A percentile compares a stretch with the other conserved stretches of the same genome.
These are phyloP conservation scores for Yponomeuta malinellus DNA, from an alignment of 2,888 invertebrate species.

Conservation along the genomic window DNA sequence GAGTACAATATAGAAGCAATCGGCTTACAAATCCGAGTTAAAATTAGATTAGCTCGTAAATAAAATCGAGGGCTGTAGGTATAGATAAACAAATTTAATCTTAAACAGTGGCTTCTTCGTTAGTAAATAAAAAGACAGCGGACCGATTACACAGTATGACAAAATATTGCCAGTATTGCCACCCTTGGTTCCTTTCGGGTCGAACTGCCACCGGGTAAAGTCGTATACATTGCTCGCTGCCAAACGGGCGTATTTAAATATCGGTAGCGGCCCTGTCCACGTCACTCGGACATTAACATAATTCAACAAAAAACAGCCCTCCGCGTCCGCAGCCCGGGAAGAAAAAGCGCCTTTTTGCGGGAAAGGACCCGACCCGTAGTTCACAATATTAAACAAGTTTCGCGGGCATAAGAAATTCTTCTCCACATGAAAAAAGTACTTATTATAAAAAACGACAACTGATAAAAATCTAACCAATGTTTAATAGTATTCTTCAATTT, in stretches of 20 bases:
- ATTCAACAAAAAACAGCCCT: conserved; percentile 64
- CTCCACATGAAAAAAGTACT: conserved; percentile 9
- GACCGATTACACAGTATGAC: conserved; percentile 23
- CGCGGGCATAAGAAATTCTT: conserved; percentile 26
- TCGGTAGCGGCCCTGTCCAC: conserved; percentile 52
- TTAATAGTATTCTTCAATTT: too few relatives aligned
- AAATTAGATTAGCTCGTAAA: neutral
- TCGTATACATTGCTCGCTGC: conserved; percentile 36
- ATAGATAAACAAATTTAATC: conserved; percentile 10
- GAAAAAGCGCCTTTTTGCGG: conserved; percentile 47
- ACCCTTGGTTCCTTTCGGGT: conserved; percentile 29
- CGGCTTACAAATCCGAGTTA: neutral
- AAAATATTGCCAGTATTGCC: conserved; percentile 25
- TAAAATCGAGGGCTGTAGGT: conserved; percentile 5
- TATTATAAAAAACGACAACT: too few relatives aligned
- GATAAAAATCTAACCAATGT: too few relatives aligned
- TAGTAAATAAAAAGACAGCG: conserved; percentile 19
- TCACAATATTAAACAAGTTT: conserved; percentile 58
- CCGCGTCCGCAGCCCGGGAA: conserved; percentile 24
- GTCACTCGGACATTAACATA: conserved; percentile 65
- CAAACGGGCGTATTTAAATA: conserved; percentile 57
- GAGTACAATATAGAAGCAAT: conserved; percentile 1
- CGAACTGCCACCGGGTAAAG: conserved; percentile 31
- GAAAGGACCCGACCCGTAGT: conserved; percentile 47
- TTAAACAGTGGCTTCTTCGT: neutral